Conservation (phyloP, 2,113 vertebrate genomes). For the Phyllopteryx taeniolatus region DNA sequence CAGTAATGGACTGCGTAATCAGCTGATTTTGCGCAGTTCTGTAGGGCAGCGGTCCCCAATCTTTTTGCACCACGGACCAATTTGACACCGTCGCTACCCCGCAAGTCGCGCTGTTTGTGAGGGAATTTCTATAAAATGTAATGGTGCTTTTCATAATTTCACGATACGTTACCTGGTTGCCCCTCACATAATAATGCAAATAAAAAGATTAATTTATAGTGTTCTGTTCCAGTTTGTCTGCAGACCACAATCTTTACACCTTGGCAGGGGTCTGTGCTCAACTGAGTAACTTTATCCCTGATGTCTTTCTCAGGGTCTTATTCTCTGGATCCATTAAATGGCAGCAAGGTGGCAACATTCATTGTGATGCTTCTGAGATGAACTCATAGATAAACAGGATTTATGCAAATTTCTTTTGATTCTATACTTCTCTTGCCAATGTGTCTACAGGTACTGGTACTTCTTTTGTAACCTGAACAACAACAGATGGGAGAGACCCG, state of each 20-base stretch:
- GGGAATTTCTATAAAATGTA: not conserved
- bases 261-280: not conserved
- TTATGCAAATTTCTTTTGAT: not conserved
- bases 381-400: not conserved
- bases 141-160: not conserved
- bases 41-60: too few species aligned
- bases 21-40: too few species aligned
- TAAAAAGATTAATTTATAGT: not conserved
- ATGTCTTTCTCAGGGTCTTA: not conserved
- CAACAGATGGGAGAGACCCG: not conserved
- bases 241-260: not conserved
- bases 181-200: not conserved
- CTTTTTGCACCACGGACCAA: too few species aligned
- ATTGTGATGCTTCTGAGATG: not conserved
- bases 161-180: not conserved
- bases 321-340: not conserved
- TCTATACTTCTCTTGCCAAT: not conserved
- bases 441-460: not conserved
- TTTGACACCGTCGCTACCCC: too few species aligned
- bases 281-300: not conserved
- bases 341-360: not conserved
- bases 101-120: not conserved
- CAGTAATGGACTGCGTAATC: too few species aligned
- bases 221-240: not conserved
- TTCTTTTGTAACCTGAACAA: not conserved